A percentile compares a stretch with the other conserved stretches of the same genome.
Evolutionary conservation across 2,113 vertebrate species (phyloP).

Genomic region (Narcine bancroftii): DNA sequence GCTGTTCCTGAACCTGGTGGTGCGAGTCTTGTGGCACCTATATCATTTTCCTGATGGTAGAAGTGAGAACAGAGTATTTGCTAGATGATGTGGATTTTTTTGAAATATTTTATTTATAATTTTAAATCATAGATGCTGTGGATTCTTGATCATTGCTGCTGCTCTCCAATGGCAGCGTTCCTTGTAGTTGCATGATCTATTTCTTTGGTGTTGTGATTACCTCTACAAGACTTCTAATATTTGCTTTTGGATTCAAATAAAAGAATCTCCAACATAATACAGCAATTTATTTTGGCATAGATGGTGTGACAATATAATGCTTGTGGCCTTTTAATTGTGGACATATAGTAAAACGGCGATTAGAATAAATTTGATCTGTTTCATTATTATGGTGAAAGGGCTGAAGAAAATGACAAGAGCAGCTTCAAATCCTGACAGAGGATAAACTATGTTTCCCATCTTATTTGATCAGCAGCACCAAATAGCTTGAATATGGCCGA

Average conservation of each 20-base stretch:
- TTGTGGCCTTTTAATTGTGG: not conserved
- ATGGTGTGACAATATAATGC: not conserved
- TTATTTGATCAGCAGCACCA: constrained; percentile 2
- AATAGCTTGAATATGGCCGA: too few relatives aligned
- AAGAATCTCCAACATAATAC: not conserved
- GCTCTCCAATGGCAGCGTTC: too few relatives aligned
- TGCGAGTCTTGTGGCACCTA: too few relatives aligned
- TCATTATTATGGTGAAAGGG: not conserved
- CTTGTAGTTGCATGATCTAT: too few relatives aligned
- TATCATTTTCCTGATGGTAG: too few relatives aligned
- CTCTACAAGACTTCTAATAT: not conserved
- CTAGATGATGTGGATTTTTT: too few relatives aligned
- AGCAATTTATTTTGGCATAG: not conserved
- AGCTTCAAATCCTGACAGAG: not conserved
- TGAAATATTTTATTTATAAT: too few relatives aligned
- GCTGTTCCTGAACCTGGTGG: too few relatives aligned
- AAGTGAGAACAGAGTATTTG: too few relatives aligned
- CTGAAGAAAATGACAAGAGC: not conserved
- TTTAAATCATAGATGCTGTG: too few relatives aligned
- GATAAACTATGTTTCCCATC: not conserved
- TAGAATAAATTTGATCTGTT: not conserved
- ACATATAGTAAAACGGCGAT: not conserved
- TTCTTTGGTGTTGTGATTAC: not conserved
- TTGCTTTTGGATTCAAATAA: not conserved
- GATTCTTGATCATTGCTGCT: too few relatives aligned